These are phyloP conservation scores for Corapipo altera DNA, from an alignment of 2,113 vertebrate species.

Conservation along the genomic window DNA sequence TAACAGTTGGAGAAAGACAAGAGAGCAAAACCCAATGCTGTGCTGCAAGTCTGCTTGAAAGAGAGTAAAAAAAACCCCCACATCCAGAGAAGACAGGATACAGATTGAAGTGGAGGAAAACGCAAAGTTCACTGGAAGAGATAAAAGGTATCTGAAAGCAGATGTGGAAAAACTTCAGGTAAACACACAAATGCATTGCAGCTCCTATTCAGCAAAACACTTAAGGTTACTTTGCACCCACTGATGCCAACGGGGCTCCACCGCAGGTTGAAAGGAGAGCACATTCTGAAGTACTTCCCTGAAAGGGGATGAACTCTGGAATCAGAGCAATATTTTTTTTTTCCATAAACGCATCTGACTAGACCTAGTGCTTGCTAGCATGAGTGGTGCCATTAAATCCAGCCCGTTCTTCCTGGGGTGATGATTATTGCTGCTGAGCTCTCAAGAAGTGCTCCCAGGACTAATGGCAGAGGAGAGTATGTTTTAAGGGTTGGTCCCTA, in stretches of 20 bases:
- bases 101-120: background rate
- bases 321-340: background rate
- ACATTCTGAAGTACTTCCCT: background rate
- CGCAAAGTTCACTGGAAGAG: background rate
- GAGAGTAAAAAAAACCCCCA: background rate
- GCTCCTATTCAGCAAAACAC: background rate
- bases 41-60: background rate
- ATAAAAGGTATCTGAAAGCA: background rate
- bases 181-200: accelerated
- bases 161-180: background rate
- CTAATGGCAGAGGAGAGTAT: background rate
- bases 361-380: background rate
- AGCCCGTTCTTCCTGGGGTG: background rate
- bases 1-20: background rate
- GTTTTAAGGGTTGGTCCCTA: background rate
- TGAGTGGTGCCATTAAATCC: background rate
- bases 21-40: accelerated
- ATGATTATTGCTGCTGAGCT: background rate
- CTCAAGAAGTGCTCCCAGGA: background rate
- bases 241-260: background rate
- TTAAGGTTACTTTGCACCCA: background rate
- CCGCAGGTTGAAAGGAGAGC: background rate
- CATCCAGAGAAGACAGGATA: background rate
- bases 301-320: background rate
- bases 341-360: background rate